Evolutionary conservation across 1,140 invertebrate genomes (phyloP), one percentile per base, ranked within the genome.

Genomic region (Mactra quadrangularis): DNA sequence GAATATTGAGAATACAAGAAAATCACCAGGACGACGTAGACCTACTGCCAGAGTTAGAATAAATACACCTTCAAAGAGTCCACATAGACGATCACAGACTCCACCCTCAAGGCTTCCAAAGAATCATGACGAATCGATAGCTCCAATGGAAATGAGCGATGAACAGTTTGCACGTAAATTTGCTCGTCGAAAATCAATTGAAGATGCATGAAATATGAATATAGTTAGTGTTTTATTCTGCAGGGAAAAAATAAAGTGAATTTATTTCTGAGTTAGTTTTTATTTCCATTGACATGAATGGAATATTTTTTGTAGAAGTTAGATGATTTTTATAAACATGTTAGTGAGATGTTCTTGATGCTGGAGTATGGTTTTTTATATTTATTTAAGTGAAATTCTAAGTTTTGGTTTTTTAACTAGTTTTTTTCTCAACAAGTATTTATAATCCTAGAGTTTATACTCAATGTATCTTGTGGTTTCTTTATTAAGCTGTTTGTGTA

Each of bases 91-190:
- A 38, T 47, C 79, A 6, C 70, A 74, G 52, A 82, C 79, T 57
- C 79, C 79, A 29, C 79, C 79, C 31, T 64, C 35, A n/a, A 59
- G 79, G 22, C 79, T 82, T 33, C 79, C 79, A 19, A 74, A 75
- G n/a, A 47, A 70, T 55, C 79, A 82, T 25, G 45, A 82, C 35
- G 79, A 82, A 17, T 81, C 77, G 19, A 66, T 75, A 41, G 59
- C 33, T 3, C 79, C 79, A 13, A 82, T 82, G 79, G 45, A 38
- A 41, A 74, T 82, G 79, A 50, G n/a, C n/a, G 79, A 82, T 66
- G 79, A 82, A 62, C 68, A 82, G 35, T 82, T 82, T 38, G 38
- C 72, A 9, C 66, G 70, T 47, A 74, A 75, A 45, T 82, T 82
- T 66, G 66, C 77, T 1, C 35, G 77, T n/a, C 50, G 76, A 66